phyloP scores from a whole-genome alignment of 2,888 invertebrate genomes.

The Cetonia aurata region DNA sequence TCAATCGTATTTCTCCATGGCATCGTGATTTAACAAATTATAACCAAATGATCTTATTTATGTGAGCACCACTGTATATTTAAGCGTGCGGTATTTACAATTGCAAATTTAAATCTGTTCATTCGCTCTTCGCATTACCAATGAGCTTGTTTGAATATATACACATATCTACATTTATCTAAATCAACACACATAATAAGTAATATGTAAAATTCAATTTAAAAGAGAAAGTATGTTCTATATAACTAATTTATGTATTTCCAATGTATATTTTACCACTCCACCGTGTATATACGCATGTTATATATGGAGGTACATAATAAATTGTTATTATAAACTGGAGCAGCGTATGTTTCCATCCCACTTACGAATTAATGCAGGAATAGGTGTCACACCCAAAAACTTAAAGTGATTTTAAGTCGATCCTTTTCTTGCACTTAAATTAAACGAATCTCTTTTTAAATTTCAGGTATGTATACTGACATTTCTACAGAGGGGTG shows the following conservation, averaged over 20 bases:
- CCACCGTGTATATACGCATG: not conserved
- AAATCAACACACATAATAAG: no score
- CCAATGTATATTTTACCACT: not conserved
- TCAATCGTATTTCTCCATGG: no score
- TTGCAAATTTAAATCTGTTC: not conserved
- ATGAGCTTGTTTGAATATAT: no score
- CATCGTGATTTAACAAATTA: no score
- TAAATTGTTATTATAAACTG: constrained; percentile 23
- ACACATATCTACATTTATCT: no score
- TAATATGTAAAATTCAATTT: no score
- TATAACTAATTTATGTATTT: no score
- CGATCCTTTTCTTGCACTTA: not conserved
- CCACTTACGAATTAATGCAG: constrained; percentile 29
- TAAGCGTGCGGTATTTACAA: constrained; percentile 31
- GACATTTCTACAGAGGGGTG: constrained; percentile 5
- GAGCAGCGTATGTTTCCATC: constrained; percentile 11
- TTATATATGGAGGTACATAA: constrained; percentile 3
- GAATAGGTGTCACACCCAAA: constrained; percentile 32
- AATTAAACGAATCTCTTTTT: constrained; percentile 7
- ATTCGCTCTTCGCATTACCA: no score
- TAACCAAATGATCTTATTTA: not conserved
- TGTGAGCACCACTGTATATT: not conserved
- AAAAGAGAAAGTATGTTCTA: no score
- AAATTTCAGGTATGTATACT: constrained; percentile 35
- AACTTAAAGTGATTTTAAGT: constrained; percentile 14